Evolutionary conservation across 2,113 vertebrate species (phyloP).

Genomic region (human): GRCh38 chr17:56352001-56352500

Average conservation of each 20-base stretch:
- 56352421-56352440: not conserved
- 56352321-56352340: slow-evolving; percentile 57
- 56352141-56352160: slow-evolving; percentile 36
- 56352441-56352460: not conserved
- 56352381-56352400: slow-evolving; percentile 74
- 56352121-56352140: not conserved
- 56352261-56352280: slow-evolving; percentile 64
- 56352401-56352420: slow-evolving; percentile 24
- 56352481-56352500: not conserved
- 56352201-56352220: slow-evolving; percentile 72
- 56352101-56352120: not conserved
- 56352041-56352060: slow-evolving; percentile 44
- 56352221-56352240: slow-evolving; percentile 69
- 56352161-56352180: slow-evolving; percentile 77
- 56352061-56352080: slow-evolving; percentile 46
- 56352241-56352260: slow-evolving; percentile 81
- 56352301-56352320: slow-evolving; percentile 67
- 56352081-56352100: slow-evolving; percentile 41
- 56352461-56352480: slow-evolving; percentile 21
- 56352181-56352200: slow-evolving; percentile 74
- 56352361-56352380: slow-evolving; percentile 76
- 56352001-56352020: slow-evolving; percentile 23
- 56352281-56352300: slow-evolving; percentile 35
- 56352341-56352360: slow-evolving; percentile 79
- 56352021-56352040: slow-evolving; percentile 13